These are phyloP conservation scores for Camponotus vicinus DNA, from an alignment of 1,140 invertebrate species.

Conservation along the genomic window DNA sequence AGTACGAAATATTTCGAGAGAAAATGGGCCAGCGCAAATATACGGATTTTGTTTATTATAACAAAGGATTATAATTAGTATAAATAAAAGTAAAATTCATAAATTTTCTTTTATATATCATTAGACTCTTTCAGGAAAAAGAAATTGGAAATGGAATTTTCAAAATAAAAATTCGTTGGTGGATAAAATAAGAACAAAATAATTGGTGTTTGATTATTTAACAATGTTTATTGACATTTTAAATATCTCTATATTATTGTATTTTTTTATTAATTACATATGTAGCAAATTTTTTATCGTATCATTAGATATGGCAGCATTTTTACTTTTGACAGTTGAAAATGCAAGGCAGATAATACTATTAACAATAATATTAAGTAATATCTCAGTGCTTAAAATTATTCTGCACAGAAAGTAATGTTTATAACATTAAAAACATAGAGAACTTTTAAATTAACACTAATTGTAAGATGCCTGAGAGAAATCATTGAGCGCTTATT, in stretches of 20 bases:
- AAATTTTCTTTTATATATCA: neutral
- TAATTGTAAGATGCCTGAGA: neutral
- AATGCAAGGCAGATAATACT: neutral
- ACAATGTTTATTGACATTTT: constrained; percentile 72
- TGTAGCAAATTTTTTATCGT: constrained; percentile 69
- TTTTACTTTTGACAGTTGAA: constrained; percentile 57
- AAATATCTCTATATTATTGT: constrained; percentile 60
- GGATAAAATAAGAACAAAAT: neutral
- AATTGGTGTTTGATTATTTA: constrained; percentile 25
- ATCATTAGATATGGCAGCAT: constrained; percentile 77
- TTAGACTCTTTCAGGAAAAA: neutral
- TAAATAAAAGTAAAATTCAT: constrained; percentile 32
- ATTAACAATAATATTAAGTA: constrained; percentile 9
- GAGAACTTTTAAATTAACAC: constrained; percentile 13
- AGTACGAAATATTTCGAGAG: constrained; percentile 58
- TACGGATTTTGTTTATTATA: constrained; percentile 56
- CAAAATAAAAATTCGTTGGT: neutral
- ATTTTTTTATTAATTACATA: constrained; percentile 5
- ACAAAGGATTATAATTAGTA: constrained; percentile 55
- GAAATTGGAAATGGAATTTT: neutral
- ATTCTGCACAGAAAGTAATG: constrained; percentile 1
- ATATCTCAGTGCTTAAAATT: neutral
- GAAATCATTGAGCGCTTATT: constrained; percentile 34
- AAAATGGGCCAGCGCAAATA: neutral
- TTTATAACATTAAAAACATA: constrained; percentile 2